Evolutionary conservation across 92 coral and sea anemone genomes (phyloP).

Genomic region (Zoanthus sociatus): DNA sequence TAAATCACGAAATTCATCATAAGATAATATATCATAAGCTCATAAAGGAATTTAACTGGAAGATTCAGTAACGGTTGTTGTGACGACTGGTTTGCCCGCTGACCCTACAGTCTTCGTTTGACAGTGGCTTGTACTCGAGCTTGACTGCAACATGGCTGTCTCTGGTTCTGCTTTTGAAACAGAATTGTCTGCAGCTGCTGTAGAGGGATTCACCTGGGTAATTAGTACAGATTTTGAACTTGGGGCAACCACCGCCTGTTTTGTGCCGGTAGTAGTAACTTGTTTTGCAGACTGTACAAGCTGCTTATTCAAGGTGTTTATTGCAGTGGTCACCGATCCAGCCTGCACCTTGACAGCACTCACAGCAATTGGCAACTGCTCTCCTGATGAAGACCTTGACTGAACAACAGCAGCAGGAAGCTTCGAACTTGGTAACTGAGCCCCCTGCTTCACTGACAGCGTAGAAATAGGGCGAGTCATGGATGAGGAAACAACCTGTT

Average conservation of each 20-base stretch:
- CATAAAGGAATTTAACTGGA: neutral
- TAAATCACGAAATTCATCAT: no score
- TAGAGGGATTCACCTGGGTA: neutral
- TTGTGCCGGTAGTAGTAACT: neutral
- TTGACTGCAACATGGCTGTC: slow-evolving; percentile 24
- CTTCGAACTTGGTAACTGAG: neutral
- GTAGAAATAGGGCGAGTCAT: slow-evolving; percentile 38
- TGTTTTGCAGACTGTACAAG: slow-evolving; percentile 3
- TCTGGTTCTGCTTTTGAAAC: slow-evolving; percentile 7
- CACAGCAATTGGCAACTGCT: neutral
- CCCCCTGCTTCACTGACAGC: slow-evolving; percentile 35
- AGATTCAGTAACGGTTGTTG: slow-evolving; percentile 1
- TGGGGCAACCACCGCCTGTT: neutral
- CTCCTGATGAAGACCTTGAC: neutral
- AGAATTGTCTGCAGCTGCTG: neutral
- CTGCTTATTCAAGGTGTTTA: neutral
- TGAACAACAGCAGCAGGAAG: neutral
- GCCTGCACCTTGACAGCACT: neutral
- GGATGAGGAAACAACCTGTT: slow-evolving; percentile 37
- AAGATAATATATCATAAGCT: no score
- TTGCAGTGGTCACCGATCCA: neutral
- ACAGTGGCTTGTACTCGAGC: neutral
- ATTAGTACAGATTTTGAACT: neutral
- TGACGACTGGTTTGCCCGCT: neutral
- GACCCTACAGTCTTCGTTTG: slow-evolving; percentile 23